Evolutionary conservation across 2,113 vertebrate species (phyloP), one percentile per base, ranked within the genome.

Genomic region (Anseranas semipalmata): DNA sequence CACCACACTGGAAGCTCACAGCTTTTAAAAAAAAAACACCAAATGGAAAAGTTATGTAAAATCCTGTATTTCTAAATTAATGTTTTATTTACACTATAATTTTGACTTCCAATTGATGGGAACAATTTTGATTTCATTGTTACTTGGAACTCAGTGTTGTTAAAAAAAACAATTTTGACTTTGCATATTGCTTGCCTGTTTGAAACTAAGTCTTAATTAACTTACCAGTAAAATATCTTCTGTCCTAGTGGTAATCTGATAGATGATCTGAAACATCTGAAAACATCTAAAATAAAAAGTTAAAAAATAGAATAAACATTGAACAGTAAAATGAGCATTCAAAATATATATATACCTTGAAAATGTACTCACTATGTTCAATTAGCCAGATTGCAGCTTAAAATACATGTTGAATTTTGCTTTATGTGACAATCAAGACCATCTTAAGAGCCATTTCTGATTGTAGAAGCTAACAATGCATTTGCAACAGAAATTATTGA

Each of bases 181-280:
- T 20, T 32, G n/a, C 13, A 10, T 15, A 66, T 4, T 56, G 7
- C 37, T 63, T 67, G 10, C 28, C 77, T 83, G 24, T 66, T 50
- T 93, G 27, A 96, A 94, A 74, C 5, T 7, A 89, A 78, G 24
- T 67, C 78, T 76, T 21, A 77, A 72, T 70, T 73, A 53, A 79
- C 91, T 97, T 97, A 99, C 99, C 99, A 99, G 98, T 78, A 99
- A 97, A 94, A 99, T 98, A 85, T 99, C 99, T 97, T 99, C 99
- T 60, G 99, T 97, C 15, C 98, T 98, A 68, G 98, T 98, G 90
- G 99, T 99, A 92, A 99, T 96, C 94, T 99, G 99, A 97, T 99
- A 99, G 91, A 99, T 99, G 75, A 99, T 97, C 70, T 98, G 98
- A 90, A 99, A 99, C 96, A 99, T 98, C 89, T 99, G 98, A 98